These are phyloP conservation scores for Craseonycteris thonglongyai DNA, from an alignment of 2,113 vertebrate genomes.

Conservation along the genomic window DNA sequence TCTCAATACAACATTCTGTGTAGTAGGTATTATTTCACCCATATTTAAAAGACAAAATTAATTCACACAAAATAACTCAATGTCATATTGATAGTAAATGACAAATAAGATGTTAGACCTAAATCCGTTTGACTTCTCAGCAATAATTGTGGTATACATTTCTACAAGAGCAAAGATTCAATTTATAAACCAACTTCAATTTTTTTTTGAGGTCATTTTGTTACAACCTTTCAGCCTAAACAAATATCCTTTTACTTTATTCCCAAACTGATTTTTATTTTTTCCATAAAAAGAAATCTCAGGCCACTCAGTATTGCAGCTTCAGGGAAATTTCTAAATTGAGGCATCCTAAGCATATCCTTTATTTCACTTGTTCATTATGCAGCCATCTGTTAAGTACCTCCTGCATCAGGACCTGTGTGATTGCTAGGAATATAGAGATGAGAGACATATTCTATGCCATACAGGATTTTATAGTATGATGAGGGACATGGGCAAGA, in stretches of 20 bases:
- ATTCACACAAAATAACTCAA: not conserved
- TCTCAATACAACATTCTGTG: not conserved
- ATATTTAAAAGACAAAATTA: not conserved
- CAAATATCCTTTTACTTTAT: not conserved
- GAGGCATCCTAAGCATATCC: not conserved
- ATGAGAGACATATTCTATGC: not conserved
- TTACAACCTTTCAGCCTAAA: not conserved
- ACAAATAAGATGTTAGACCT: not conserved
- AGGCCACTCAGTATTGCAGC: not conserved
- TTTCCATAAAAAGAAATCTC: not conserved
- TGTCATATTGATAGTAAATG: not conserved
- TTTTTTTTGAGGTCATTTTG: slow-evolving; percentile 23
- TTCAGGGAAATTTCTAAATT: not conserved
- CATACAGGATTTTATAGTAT: not conserved
- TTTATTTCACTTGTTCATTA: not conserved
- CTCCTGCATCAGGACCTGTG: not conserved
- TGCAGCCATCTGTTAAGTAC: not conserved
- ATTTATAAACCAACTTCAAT: not conserved
- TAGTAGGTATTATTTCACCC: not conserved
- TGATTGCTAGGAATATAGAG: not conserved
- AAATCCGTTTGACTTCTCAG: not conserved
- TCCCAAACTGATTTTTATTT: not conserved
- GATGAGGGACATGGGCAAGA: not conserved
- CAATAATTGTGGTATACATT: not conserved
- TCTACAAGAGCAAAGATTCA: not conserved